Conservation (phyloP, 2,113 vertebrate genomes). For the Butastur rufipennis region DNA sequence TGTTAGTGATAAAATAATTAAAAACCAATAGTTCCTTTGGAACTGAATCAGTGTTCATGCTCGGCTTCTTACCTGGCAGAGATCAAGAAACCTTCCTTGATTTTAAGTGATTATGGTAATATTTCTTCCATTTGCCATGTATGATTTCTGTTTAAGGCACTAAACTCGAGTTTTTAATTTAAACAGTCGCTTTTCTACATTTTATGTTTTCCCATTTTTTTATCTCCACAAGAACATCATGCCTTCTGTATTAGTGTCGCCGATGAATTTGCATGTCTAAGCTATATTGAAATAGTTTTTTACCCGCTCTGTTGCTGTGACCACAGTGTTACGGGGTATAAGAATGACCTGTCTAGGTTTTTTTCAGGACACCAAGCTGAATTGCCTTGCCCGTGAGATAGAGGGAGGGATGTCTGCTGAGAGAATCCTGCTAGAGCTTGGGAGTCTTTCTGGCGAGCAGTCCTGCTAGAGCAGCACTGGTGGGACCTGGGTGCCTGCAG, state of each 20-base stretch:
- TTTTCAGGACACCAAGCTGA: background rate
- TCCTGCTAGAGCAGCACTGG: background rate
- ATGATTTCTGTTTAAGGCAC: background rate
- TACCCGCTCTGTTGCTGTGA: background rate
- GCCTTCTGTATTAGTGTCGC: background rate
- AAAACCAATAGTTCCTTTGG: background rate
- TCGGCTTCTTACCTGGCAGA: background rate
- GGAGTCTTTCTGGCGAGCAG: background rate
- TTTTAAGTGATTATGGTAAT: background rate
- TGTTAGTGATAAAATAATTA: background rate
- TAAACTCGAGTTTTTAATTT: background rate
- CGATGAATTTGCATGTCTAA: background rate
- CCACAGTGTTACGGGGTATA: background rate
- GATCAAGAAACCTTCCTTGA: background rate
- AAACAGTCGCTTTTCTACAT: background rate
- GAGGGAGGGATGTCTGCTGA: background rate
- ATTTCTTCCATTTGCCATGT: background rate
- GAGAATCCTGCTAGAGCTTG: background rate
- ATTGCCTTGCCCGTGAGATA: background rate
- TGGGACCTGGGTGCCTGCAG: background rate
- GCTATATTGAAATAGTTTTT: background rate
- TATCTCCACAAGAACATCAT: background rate
- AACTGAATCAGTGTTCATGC: background rate
- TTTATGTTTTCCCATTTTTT: background rate
- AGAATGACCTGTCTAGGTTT: background rate